Conservation (phyloP, 2,888 invertebrate genomes). For the Cistogaster globosa region DNA sequence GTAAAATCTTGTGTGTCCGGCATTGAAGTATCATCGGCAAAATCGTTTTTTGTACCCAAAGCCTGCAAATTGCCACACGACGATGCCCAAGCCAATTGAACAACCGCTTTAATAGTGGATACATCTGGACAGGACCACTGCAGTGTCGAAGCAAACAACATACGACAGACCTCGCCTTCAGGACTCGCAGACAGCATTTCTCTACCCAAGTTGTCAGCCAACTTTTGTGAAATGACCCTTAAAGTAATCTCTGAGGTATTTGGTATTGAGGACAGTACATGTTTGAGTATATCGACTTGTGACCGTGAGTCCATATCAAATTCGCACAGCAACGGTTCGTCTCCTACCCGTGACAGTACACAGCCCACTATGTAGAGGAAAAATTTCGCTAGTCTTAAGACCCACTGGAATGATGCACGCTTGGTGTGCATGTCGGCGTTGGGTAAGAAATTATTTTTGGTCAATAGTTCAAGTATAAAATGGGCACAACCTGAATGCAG, state of each 20-base stretch:
- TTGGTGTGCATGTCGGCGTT: slow-evolving; percentile 90
- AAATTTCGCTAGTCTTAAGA: slow-evolving; percentile 94
- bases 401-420: slow-evolving; percentile 92
- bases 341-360: slow-evolving; percentile 87
- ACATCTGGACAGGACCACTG: slow-evolving; percentile 89
- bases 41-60: slow-evolving; percentile 85
- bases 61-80: slow-evolving; percentile 89
- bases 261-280: slow-evolving; percentile 90
- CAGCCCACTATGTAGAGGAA: slow-evolving; percentile 94
- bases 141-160: slow-evolving; percentile 85
- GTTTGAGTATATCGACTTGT: slow-evolving; percentile 87
- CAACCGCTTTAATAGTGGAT: slow-evolving; percentile 88
- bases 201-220: slow-evolving; percentile 91
- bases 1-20: slow-evolving; percentile 87
- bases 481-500: slow-evolving; percentile 86
- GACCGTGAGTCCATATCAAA: slow-evolving; percentile 83
- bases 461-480: slow-evolving; percentile 90
- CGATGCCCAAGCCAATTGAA: slow-evolving; percentile 91
- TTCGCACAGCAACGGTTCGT: slow-evolving; percentile 84
- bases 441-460: slow-evolving; percentile 92
- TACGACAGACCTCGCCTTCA: slow-evolving; percentile 84
- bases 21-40: slow-evolving; percentile 83
- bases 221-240: slow-evolving; percentile 91
- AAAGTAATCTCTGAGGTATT: slow-evolving; percentile 94
- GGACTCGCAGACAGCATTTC: slow-evolving; percentile 85